Conservation (phyloP, 2,797 vertebrate species). For the Epinephelus malabaricus region DNA sequence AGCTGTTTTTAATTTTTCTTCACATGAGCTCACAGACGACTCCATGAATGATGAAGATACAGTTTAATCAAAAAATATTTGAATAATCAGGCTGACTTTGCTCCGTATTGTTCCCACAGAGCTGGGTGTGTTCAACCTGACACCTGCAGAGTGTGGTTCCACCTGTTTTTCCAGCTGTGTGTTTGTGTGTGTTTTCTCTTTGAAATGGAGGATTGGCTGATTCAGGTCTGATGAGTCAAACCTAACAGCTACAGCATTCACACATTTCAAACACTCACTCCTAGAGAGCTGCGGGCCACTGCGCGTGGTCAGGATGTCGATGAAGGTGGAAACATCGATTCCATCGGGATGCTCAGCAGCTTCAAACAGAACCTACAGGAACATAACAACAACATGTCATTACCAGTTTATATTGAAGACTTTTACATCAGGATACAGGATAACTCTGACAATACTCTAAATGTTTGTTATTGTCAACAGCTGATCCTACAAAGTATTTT, state of each 20-base stretch:
- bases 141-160: constrained; percentile 37
- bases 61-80: neutral
- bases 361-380: constrained; percentile 89
- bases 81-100: neutral
- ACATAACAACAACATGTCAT: neutral
- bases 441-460: too few species aligned
- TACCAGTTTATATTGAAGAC: neutral
- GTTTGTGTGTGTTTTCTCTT: neutral
- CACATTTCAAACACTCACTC: constrained; percentile 78
- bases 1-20: neutral
- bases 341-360: constrained; percentile 88
- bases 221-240: constrained; percentile 9
- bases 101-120: neutral
- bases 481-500: too few species aligned
- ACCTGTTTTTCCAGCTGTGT: constrained; percentile 62
- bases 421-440: too few species aligned
- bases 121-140: constrained; percentile 49
- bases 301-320: constrained; percentile 87
- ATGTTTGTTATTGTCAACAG: neutral
- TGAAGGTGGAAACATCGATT: constrained; percentile 83
- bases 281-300: constrained; percentile 88
- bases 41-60: neutral
- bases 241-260: neutral
- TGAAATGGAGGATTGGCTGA: constrained; percentile 9
- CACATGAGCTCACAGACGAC: neutral